Base-by-base conservation (phyloP, 2,113 vertebrate species). In the Copsychus sechellarum region DNA sequence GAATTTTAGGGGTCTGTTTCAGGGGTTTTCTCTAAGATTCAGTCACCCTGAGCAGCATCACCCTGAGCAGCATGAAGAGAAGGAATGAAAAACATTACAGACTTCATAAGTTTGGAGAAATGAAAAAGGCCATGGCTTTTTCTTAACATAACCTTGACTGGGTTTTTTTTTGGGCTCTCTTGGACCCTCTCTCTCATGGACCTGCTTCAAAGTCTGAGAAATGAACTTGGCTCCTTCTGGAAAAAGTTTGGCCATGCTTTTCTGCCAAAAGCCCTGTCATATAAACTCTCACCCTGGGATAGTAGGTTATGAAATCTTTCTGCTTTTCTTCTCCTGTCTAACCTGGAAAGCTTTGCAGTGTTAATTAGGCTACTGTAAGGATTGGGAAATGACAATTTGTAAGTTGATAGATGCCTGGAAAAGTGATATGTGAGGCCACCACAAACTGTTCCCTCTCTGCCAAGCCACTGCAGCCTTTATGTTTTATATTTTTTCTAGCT, bases 31-130 rank as follows among this genome's bases (percentile, higher is more conserved):
- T 78, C 84, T 88, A 31, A 29, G 51, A 40, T 72, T 58, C 36
- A 71, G 69, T 22, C 40, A 78, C 56, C 9, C 56, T 64, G 53
- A 65, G 48, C 67, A 69, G 45, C 20, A 40, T 43, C 40, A 78
- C 56, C 9, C 56, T 64, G 53, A 65, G 48, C 67, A 69, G 45
- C 20, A 40, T 43, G 53, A 91, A 81, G 54, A 38, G 23, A 69
- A 22, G 57, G 40, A 85, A 24, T 67, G 53, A 48, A 81, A 61
- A 81, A 76, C 40, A 45, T 77, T 77, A 90, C 66, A 48, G 88
- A 56, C 60, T 62, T 86, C 61, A 29, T 83, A 71, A 36, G 43
- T 81, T 89, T 82, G 92, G 62, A 91, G 57, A 67, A 91, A 56
- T 81, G 5, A 31, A 74, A 95, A 97, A 81, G 65, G 36, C 40